Evolutionary conservation across 1,140 invertebrate species (phyloP).

Genomic region (Diachasmimorpha longicaudata): DNA sequence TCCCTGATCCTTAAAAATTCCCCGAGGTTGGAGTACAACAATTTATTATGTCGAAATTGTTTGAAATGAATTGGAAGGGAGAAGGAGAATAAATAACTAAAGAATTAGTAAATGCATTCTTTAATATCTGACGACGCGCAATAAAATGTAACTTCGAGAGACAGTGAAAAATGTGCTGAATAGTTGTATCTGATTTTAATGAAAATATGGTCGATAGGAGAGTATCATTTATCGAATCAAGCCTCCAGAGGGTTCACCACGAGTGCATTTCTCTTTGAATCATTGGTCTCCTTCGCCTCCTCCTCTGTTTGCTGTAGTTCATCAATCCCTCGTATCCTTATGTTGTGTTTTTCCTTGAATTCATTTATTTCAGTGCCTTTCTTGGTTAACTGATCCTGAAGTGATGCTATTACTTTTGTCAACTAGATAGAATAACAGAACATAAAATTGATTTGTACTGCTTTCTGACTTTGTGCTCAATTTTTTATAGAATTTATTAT

Average conservation of each 20-base stretch:
- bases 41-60: too few relatives aligned
- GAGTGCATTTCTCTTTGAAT: constrained; percentile 66
- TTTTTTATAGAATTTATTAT: too few relatives aligned
- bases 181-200: neutral
- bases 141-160: neutral
- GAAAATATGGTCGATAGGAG: neutral
- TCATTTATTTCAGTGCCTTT: constrained; percentile 94
- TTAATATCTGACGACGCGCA: neutral
- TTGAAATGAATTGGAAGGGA: neutral
- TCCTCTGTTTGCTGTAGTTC: constrained; percentile 60
- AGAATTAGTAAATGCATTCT: neutral
- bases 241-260: constrained; percentile 50
- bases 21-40: neutral
- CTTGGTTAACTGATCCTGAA: constrained; percentile 81
- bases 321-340: constrained; percentile 75
- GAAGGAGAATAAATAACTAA: neutral
- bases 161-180: neutral
- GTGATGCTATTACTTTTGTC: constrained; percentile 75
- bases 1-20: neutral
- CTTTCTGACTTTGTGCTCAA: too few relatives aligned
- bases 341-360: constrained; percentile 91
- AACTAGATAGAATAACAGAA: constrained; percentile 64
- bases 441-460: constrained; percentile 7
- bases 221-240: constrained; percentile 30
- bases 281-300: constrained; percentile 55